Base-by-base conservation (phyloP, 37 sponge, comb jelly and placozoan species). In the Petrosia ficiformis region DNA sequence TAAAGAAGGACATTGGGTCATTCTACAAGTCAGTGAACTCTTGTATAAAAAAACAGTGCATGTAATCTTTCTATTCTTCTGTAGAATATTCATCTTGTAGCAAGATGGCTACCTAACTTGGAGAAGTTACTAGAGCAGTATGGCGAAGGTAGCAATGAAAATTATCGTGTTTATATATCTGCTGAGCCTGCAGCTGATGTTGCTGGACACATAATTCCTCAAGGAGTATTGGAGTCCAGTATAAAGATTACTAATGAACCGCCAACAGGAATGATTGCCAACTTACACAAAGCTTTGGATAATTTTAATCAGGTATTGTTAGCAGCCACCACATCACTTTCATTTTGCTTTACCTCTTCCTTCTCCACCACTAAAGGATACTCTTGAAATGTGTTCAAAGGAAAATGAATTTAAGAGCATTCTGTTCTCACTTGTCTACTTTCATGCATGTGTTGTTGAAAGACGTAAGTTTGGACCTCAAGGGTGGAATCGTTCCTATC, bases 161-260 rank as follows among this genome's bases (percentile, higher is more conserved):
- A 72, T 3, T 98, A 94, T 54, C 90, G 99, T 52, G 99, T 98
- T 42, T 98, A 90, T 89, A 98, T 98, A 80, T 95, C 95, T 54
- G 99, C 99, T 65, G 99, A 98, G 68, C 99, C 99, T 38, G 96
- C 99, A 36, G 75, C 85, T 10, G 87, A 71, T 32, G 86, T 87
- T 29, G 90, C 81, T 6, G 76, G 84, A 2, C 99, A 98, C 81
- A 98, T 95, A 71, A 98, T 98, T 22, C 99, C 99, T 28, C 99
- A 92, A 83, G 99, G 99, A 32, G 90, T 98, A 19, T 76, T 98
- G 41, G 89, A 98, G 73, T 89, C 93, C 19, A 90, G 95, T 22
- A 95, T 98, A 60, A 98, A 98, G 85, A 98, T 98, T 68, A 98
- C 99, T 29, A 98, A 98, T 80, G 99, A 98, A 71, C 99, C 99